Percentiles rank a stretch among this genome's conserved stretches.
Conservation (phyloP, 2,888 invertebrate species). For the Cepaea hortensis region DNA sequence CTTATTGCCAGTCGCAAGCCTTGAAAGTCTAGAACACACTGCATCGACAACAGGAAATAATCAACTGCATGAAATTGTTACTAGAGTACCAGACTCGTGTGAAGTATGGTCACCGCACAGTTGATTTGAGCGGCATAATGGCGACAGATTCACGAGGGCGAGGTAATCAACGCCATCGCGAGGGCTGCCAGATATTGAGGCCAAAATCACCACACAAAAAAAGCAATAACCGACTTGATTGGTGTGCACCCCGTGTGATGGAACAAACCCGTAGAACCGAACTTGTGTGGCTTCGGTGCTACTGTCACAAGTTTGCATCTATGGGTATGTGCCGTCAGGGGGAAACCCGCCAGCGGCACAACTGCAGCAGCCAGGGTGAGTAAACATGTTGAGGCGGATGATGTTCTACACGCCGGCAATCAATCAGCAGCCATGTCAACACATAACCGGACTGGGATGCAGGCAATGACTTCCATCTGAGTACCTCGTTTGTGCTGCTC, state of each 20-base stretch:
- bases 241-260: constrained; percentile 3
- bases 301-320: constrained; percentile 51
- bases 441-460: neutral
- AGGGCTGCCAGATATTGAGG: neutral
- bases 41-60: too few relatives aligned
- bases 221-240: neutral
- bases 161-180: too few relatives aligned
- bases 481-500: neutral
- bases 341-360: constrained; percentile 4
- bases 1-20: too few relatives aligned
- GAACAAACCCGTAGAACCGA: constrained; percentile 54
- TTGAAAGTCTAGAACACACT: too few relatives aligned
- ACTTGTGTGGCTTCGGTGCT: constrained; percentile 47
- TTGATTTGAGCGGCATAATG: too few relatives aligned
- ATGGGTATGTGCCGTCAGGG: constrained; percentile 48
- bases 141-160: too few relatives aligned
- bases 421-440: neutral
- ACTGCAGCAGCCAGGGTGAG: neutral
- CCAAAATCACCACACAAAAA: neutral
- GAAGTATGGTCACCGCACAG: too few relatives aligned
- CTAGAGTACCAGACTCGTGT: too few relatives aligned
- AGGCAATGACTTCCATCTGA: constrained; percentile 2
- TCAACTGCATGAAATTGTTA: too few relatives aligned
- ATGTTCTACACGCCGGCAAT: neutral
- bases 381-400: neutral